Evolutionary conservation across 2,113 vertebrate species (phyloP).

Genomic region (Festucalex cinctus): DNA sequence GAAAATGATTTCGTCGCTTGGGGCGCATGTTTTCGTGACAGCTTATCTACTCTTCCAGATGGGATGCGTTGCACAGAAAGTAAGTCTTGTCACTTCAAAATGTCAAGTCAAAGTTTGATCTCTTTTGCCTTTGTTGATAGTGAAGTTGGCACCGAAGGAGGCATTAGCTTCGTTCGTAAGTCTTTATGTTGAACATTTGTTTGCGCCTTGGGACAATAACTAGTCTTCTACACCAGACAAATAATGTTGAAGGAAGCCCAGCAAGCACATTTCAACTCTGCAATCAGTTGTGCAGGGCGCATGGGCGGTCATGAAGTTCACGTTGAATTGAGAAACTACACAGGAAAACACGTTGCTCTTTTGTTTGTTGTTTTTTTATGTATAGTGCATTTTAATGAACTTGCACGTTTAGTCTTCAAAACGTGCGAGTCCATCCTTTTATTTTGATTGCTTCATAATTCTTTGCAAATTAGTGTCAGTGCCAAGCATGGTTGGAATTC

Average conservation of each 20-base stretch:
- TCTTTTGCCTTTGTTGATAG: slow-evolving; percentile 19
- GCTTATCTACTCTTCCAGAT: slow-evolving; percentile 63
- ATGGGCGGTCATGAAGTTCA: not conserved
- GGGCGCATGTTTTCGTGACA: slow-evolving; percentile 59
- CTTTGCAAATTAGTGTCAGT: not conserved
- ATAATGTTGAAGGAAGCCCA: not conserved
- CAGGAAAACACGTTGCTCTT: not conserved
- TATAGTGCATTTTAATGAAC: too few species aligned
- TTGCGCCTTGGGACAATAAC: slow-evolving; percentile 9
- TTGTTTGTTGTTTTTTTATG: too few species aligned
- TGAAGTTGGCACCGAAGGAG: slow-evolving; percentile 16
- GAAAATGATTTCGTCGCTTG: slow-evolving; percentile 57
- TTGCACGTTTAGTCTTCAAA: too few species aligned
- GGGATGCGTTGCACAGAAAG: slow-evolving; percentile 71
- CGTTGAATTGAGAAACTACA: not conserved
- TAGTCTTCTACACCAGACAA: not conserved
- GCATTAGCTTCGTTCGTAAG: slow-evolving; percentile 16
- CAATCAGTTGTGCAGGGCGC: not conserved
- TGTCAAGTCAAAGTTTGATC: slow-evolving; percentile 17
- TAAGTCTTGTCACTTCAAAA: slow-evolving; percentile 54
- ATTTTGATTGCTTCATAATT: not conserved
- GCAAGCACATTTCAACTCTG: not conserved
- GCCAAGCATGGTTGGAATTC: not conserved
- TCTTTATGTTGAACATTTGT: slow-evolving; percentile 17
- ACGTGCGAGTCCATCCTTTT: too few species aligned